These are phyloP conservation scores for Cataglyphis livida DNA, from an alignment of 2,888 invertebrate species.

Conservation along the genomic window DNA sequence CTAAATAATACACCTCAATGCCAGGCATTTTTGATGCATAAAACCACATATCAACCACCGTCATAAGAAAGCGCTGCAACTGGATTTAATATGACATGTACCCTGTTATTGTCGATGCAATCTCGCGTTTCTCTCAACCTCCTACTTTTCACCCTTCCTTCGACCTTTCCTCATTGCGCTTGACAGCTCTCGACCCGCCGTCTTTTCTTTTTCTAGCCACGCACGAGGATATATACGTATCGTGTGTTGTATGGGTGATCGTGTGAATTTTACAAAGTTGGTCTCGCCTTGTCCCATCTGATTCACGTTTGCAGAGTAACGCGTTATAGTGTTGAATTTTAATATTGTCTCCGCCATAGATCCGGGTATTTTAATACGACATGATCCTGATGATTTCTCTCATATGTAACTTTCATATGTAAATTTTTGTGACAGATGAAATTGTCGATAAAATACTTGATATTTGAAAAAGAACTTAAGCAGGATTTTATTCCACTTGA, in stretches of 20 bases:
- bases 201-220: not conserved
- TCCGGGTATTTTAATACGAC: constrained; percentile 65
- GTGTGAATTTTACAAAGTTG: constrained; percentile 59
- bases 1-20: constrained; percentile 73
- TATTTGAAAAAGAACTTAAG: not conserved
- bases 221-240: not conserved
- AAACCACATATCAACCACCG: constrained; percentile 74
- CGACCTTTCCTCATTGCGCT: constrained; percentile 11
- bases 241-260: not conserved
- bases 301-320: constrained; percentile 29
- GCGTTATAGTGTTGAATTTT: constrained; percentile 64
- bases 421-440: not conserved
- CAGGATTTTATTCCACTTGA: not conserved
- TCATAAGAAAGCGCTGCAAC: constrained; percentile 75
- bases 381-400: constrained; percentile 55
- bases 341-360: constrained; percentile 60
- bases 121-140: constrained; percentile 56
- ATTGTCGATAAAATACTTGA: not conserved
- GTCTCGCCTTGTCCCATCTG: constrained; percentile 29
- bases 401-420: not conserved
- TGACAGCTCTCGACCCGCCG: not conserved
- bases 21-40: constrained; percentile 71
- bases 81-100: constrained; percentile 80
- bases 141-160: not conserved
- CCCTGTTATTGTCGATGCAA: constrained; percentile 75